These are phyloP conservation scores for Percopsis omiscomaycus DNA, from an alignment of 2,797 vertebrate genomes.

Conservation along the genomic window DNA sequence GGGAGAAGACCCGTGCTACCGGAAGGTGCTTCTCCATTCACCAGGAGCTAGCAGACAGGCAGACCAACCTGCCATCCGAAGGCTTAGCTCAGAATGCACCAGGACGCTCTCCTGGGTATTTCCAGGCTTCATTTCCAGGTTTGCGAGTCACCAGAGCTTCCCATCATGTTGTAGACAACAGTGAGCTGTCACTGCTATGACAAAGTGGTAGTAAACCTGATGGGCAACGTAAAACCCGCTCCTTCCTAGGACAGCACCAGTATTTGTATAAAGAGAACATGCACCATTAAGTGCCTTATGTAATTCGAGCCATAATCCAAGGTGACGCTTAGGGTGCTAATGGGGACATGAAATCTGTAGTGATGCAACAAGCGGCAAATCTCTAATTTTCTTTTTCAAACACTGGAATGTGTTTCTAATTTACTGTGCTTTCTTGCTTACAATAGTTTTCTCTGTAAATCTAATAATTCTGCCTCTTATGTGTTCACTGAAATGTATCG, in stretches of 20 bases:
- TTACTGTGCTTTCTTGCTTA: constrained; percentile 44
- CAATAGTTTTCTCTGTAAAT: constrained; percentile 38
- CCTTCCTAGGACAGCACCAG: constrained; percentile 52
- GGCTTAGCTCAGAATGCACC: constrained; percentile 14
- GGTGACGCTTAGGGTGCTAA: constrained; percentile 66
- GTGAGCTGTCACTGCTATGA: neutral
- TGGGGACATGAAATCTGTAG: constrained; percentile 51
- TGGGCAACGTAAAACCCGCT: constrained; percentile 56
- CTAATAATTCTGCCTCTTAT: constrained; percentile 27
- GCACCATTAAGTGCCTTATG: constrained; percentile 57
- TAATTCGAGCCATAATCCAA: constrained; percentile 65
- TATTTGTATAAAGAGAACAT: constrained; percentile 51
- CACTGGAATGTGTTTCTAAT: constrained; percentile 43
- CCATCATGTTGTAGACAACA: constrained; percentile 1
- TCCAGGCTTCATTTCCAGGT: constrained; percentile 12
- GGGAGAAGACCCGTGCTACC: constrained; percentile 56
- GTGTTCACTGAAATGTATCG: constrained; percentile 9
- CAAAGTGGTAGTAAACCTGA: constrained; percentile 46
- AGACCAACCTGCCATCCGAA: constrained; percentile 28
- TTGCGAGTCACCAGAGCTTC: constrained; percentile 5
- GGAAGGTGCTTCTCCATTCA: constrained; percentile 68
- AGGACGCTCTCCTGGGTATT: neutral
- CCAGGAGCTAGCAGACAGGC: constrained; percentile 49
- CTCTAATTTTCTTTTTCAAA: constrained; percentile 29
- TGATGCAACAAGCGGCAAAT: constrained; percentile 59